Percentiles rank a stretch among this genome's conserved stretches.
Evolutionary conservation across 2,113 vertebrate genomes (phyloP).

Genomic region (Upupa epops): DNA sequence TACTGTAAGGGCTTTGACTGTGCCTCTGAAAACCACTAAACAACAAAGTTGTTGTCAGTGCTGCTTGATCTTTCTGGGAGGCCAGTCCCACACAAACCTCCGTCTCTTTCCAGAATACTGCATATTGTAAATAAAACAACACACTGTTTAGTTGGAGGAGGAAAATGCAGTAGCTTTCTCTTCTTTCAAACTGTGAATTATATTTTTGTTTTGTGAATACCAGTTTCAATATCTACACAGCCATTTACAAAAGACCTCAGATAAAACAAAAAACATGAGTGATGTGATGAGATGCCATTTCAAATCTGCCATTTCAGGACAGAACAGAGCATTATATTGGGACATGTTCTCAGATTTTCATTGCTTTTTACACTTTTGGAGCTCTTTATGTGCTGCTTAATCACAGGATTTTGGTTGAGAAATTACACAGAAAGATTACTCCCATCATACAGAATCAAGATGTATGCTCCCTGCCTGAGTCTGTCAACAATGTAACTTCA

Average conservation of each 20-base stretch:
- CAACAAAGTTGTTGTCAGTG: slow-evolving; percentile 61
- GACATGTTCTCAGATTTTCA: background rate
- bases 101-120: slow-evolving; percentile 47
- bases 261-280: background rate
- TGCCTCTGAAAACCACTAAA: slow-evolving; percentile 53
- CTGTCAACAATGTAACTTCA: background rate
- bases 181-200: slow-evolving; percentile 38
- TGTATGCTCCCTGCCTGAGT: background rate
- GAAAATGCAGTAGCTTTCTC: slow-evolving; percentile 57
- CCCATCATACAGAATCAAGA: background rate
- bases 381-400: background rate
- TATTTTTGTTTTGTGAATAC: slow-evolving; percentile 16
- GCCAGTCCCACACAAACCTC: slow-evolving; percentile 61
- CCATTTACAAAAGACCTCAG: background rate
- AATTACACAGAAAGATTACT: background rate
- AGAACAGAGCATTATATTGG: background rate
- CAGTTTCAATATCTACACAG: slow-evolving; percentile 26
- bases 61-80: slow-evolving; percentile 69
- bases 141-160: slow-evolving; percentile 55
- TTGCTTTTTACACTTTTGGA: background rate
- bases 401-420: background rate
- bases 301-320: background rate
- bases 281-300: background rate
- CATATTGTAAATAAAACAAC: slow-evolving; percentile 58
- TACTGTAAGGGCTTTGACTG: slow-evolving; percentile 47